Percentiles rank a stretch among this genome's conserved stretches.
These are phyloP conservation scores for Cydia splendana DNA, from an alignment of 1,140 invertebrate genomes.

Conservation along the genomic window DNA sequence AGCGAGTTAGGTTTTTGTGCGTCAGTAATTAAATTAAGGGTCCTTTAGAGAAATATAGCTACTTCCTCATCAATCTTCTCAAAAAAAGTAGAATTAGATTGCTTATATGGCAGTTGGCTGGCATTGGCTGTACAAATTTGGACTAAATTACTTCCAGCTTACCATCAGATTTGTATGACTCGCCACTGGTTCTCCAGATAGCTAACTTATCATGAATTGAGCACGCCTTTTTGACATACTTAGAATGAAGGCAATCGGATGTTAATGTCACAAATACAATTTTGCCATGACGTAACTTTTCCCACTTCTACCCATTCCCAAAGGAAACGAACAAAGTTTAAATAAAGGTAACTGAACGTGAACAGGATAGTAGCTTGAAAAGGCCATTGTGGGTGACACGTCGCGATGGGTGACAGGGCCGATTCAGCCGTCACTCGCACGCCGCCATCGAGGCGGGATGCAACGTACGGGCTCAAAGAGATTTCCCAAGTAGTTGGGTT, in stretches of 20 bases:
- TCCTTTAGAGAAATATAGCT: too few relatives aligned
- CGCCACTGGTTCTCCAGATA: too few relatives aligned
- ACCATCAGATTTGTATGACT: too few relatives aligned
- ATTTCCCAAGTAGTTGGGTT: background rate
- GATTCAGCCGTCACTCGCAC: constrained; percentile 52
- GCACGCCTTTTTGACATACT: too few relatives aligned
- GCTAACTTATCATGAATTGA: too few relatives aligned
- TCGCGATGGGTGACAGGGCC: constrained; percentile 37
- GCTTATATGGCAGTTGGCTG: background rate
- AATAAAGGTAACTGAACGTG: background rate
- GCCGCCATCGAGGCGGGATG: constrained; percentile 37
- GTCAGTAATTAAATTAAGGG: background rate
- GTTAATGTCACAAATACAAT: background rate
- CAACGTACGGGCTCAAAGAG: constrained; percentile 1
- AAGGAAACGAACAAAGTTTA: background rate
- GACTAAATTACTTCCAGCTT: background rate
- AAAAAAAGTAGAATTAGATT: background rate
- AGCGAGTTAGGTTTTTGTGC: background rate
- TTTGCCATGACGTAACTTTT: background rate
- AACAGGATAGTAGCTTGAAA: constrained; percentile 4
- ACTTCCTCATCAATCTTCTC: too few relatives aligned
- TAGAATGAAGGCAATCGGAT: too few relatives aligned
- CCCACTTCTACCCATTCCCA: background rate
- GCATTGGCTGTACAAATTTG: background rate
- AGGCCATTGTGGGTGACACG: constrained; percentile 18